phyloP scores from a whole-genome alignment of 2,888 invertebrate species.

The Leucophora obtusa region DNA sequence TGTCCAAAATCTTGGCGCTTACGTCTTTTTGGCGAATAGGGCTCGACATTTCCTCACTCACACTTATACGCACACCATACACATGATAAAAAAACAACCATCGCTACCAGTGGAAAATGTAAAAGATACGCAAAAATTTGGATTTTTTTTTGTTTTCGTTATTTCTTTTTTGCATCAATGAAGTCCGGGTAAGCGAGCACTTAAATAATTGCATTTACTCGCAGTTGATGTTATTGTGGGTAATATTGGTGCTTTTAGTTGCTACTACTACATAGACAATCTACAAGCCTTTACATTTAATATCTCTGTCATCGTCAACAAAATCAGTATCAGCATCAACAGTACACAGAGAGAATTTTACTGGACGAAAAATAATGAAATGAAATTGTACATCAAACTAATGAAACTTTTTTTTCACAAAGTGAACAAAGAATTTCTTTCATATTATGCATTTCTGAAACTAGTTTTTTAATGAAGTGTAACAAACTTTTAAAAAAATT shows the following conservation, averaged over 20 bases:
- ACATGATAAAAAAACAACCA: not conserved
- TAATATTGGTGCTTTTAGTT: slow-evolving; percentile 42
- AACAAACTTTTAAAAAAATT: too few species aligned
- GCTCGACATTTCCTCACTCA: too few species aligned
- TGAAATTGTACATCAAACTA: too few species aligned
- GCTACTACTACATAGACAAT: not conserved
- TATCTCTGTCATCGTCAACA: slow-evolving; percentile 43
- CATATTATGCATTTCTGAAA: too few species aligned
- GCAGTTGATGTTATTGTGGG: slow-evolving; percentile 61
- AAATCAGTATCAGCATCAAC: slow-evolving; percentile 4
- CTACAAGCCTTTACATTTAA: slow-evolving; percentile 46
- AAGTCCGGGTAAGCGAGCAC: slow-evolving; percentile 52
- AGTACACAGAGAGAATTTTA: too few species aligned
- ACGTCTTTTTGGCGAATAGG: too few species aligned
- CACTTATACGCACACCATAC: too few species aligned
- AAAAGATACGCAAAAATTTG: slow-evolving; percentile 13
- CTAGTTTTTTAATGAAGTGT: too few species aligned
- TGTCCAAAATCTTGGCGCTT: too few species aligned
- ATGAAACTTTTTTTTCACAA: too few species aligned
- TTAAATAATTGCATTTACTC: slow-evolving; percentile 63
- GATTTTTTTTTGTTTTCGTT: slow-evolving; percentile 1
- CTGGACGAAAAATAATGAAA: too few species aligned
- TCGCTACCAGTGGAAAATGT: slow-evolving; percentile 20
- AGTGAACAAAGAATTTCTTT: too few species aligned
- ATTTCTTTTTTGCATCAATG: slow-evolving; percentile 29